These are phyloP conservation scores for Procavia capensis DNA, from an alignment of 2,113 vertebrate genomes.

Conservation along the genomic window DNA sequence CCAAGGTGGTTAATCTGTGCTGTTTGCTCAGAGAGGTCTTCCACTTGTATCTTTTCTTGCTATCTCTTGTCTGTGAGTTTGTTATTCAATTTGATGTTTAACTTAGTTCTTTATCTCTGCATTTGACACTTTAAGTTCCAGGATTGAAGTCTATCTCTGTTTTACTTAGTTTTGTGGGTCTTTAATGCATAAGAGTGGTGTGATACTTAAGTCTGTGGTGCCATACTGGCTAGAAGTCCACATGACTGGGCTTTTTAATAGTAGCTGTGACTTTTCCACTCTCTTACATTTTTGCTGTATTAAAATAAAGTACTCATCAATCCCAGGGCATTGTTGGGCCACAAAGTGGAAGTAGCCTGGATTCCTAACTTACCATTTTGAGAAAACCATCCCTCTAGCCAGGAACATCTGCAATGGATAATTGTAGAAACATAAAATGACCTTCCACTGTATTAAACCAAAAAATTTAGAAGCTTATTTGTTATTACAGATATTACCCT, in stretches of 20 bases:
- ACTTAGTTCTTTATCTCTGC: too few species aligned
- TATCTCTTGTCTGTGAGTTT: too few species aligned
- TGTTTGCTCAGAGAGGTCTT: too few species aligned
- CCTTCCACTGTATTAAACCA: neutral
- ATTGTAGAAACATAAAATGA: neutral
- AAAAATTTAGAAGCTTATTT: neutral
- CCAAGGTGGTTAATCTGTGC: too few species aligned
- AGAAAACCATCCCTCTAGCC: neutral
- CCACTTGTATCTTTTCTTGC: too few species aligned
- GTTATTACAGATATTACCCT: neutral
- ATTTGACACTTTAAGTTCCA: too few species aligned
- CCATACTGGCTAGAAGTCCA: too few species aligned
- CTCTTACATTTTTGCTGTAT: neutral
- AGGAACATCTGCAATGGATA: neutral
- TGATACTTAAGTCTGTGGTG: too few species aligned
- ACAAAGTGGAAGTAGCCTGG: neutral
- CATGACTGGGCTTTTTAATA: neutral
- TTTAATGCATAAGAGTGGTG: too few species aligned
- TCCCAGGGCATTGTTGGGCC: neutral
- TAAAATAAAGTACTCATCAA: neutral
- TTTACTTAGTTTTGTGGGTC: too few species aligned
- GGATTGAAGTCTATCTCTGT: too few species aligned
- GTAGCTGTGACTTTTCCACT: neutral
- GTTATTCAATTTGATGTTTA: too few species aligned
- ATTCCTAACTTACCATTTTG: neutral